Base-by-base conservation (phyloP, 1,140 invertebrate species). In the Cardiocondyla obscurior region DNA sequence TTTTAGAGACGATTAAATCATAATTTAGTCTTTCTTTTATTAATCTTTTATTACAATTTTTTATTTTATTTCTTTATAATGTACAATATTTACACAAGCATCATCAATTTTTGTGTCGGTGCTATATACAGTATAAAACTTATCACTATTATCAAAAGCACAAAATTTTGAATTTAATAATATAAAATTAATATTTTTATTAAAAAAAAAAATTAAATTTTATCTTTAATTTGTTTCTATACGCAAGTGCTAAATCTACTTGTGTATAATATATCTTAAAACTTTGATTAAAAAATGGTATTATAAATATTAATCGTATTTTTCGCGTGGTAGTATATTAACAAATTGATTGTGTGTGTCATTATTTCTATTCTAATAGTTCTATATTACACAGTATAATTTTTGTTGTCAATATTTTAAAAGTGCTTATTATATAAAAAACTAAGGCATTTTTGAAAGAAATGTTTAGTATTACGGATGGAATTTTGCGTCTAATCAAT, bases 21-120 rank as follows among this genome's bases (percentile, higher is more conserved):
- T 60, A 60, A 36, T 60, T 3, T 12, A 36, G n/a, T n/a, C 1
- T 36, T 60, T 36, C 10, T 60, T 60, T 60, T 60, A 19, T 36
- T 60, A 60, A 60, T 60, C 30, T 60, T n/a, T n/a, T n/a, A n/a
- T n/a, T n/a, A n/a, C n/a, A n/a, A n/a, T n/a, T n/a, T n/a, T n/a
- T n/a, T n/a, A n/a, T n/a, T n/a, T n/a, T n/a, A n/a, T n/a, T n/a
- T n/a, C n/a, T 46, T 55, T 44, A 30, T 46, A 64, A 58, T 77
- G 46, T 77, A 51, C 8, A 39, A 58, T 84, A 79, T 85, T 36
- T 53, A 85, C 55, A 77, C n/a, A 19, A 22, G 14, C 19, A 0
- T 51, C 7, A 69, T 49, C 33, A 8, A 30, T 3, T 53, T 16
- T 14, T 57, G 16, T 19, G 60, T 3, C 1, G 30, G 12, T 58